These are phyloP conservation scores for Apis dorsata DNA, from an alignment of 1,140 invertebrate genomes.

Conservation along the genomic window DNA sequence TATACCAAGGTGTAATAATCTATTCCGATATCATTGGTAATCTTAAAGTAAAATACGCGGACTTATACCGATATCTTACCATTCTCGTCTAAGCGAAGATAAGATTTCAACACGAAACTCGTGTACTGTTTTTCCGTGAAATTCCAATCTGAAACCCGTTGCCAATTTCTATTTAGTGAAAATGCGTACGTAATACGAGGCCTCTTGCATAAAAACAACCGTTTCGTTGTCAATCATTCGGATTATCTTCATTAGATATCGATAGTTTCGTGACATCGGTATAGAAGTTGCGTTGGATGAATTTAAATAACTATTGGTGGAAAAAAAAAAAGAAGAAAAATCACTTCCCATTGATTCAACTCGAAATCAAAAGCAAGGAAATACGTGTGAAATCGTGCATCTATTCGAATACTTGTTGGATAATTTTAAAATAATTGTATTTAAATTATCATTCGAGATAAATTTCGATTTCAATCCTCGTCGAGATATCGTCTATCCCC, in stretches of 20 bases:
- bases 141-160: not conserved
- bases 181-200: not conserved
- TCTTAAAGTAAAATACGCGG: too few species aligned
- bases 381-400: too few species aligned
- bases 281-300: not conserved
- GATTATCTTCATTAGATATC: not conserved
- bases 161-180: not conserved
- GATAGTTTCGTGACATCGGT: not conserved
- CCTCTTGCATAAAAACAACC: slow-evolving; percentile 1
- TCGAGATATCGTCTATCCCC: not conserved
- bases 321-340: not conserved
- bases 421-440: too few species aligned
- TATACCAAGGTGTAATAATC: too few species aligned
- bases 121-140: not conserved
- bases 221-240: slow-evolving; percentile 29
- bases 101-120: slow-evolving; percentile 2
- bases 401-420: too few species aligned
- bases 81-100: not conserved
- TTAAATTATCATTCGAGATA: too few species aligned
- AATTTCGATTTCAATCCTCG: too few species aligned
- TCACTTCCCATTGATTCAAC: too few species aligned
- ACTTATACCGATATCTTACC: too few species aligned
- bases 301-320: not conserved
- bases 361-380: too few species aligned
- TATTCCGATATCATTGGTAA: too few species aligned